Conservation (phyloP, 2,113 vertebrate species). For the Thalassoma bifasciatum region DNA sequence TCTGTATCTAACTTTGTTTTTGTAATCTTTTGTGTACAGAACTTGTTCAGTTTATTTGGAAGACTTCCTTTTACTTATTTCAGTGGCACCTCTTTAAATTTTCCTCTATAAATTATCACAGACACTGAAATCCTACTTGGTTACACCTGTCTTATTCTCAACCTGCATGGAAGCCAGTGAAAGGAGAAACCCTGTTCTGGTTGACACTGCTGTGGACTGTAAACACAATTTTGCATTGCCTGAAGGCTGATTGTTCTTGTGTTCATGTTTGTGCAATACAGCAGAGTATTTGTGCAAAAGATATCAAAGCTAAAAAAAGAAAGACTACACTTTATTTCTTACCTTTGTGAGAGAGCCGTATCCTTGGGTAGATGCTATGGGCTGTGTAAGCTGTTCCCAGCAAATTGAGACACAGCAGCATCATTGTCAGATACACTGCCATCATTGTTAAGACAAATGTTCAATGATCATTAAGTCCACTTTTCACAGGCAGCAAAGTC, state of each 20-base stretch:
- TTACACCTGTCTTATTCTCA: conserved; percentile 31
- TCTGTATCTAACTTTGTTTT: background rate
- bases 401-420: conserved; percentile 63
- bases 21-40: too few relatives aligned
- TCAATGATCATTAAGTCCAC: conserved; percentile 39
- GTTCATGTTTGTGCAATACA: background rate
- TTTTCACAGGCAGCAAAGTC: conserved; percentile 40
- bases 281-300: background rate
- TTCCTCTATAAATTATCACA: background rate
- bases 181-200: background rate
- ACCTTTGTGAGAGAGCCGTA: conserved; percentile 79
- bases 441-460: conserved; percentile 52
- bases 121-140: background rate
- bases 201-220: conserved; percentile 9
- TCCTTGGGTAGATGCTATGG: conserved; percentile 72
- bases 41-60: background rate
- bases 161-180: background rate
- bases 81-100: background rate
- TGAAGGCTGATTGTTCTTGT: background rate
- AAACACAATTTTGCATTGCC: background rate
- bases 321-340: conserved; percentile 21
- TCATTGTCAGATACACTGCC: conserved; percentile 59
- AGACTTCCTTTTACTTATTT: background rate
- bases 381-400: conserved; percentile 51
- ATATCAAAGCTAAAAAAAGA: background rate